Conservation (phyloP, 2,113 vertebrate species). For the Tragelaphus buxtoni region DNA sequence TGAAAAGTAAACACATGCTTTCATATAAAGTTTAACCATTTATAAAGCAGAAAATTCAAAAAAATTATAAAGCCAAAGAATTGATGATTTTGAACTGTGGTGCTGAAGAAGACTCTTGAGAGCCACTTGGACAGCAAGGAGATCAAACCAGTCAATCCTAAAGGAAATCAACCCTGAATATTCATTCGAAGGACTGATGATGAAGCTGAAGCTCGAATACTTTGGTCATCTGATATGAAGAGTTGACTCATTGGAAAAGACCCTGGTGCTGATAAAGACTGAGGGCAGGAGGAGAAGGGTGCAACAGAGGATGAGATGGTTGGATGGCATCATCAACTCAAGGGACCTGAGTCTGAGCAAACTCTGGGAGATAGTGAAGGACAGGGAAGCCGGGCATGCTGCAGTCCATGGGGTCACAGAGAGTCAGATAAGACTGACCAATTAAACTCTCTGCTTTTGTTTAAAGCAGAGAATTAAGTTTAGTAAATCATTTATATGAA, state of each 20-base stretch:
- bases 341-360: background rate
- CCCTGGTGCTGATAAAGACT: background rate
- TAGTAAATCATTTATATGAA: background rate
- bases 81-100: background rate
- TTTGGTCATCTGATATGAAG: background rate
- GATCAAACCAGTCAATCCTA: background rate
- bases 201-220: background rate
- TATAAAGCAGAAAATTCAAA: background rate
- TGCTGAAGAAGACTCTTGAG: background rate
- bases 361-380: background rate
- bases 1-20: background rate
- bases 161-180: background rate
- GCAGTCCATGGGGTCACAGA: background rate
- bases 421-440: background rate
- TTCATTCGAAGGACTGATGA: background rate
- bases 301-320: background rate
- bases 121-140: background rate
- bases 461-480: background rate
- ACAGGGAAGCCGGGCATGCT: background rate
- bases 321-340: background rate
- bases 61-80: background rate
- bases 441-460: background rate
- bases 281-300: background rate
- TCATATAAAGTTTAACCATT: background rate
- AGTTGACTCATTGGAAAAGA: background rate